Evolutionary conservation across 2,797 vertebrate species (phyloP).

Genomic region (Macroramphosus scolopax): DNA sequence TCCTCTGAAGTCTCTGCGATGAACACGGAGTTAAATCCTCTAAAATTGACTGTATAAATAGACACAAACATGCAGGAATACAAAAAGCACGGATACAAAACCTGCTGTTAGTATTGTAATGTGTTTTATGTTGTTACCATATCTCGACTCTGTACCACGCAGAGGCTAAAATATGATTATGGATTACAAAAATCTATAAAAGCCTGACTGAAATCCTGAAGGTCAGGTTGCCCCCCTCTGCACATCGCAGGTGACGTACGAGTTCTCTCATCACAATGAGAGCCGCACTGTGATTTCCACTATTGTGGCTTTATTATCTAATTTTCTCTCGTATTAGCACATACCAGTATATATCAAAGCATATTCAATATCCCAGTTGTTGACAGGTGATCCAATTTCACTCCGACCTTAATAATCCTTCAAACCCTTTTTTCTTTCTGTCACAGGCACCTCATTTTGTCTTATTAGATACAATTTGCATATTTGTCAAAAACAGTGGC

Average conservation of each 20-base stretch:
- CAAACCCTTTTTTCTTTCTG: conserved; percentile 21
- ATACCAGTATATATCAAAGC: conserved; percentile 37
- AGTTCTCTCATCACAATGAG: conserved; percentile 47
- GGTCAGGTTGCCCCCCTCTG: conserved; percentile 26
- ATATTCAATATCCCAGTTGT: conserved; percentile 24
- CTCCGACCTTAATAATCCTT: conserved; percentile 26
- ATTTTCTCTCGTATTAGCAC: conserved; percentile 36
- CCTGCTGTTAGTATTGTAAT: too few species aligned
- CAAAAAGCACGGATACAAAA: conserved; percentile 2
- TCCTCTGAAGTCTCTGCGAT: conserved; percentile 32
- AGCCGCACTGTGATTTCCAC: conserved; percentile 32
- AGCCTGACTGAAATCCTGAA: conserved; percentile 18
- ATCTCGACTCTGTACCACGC: conserved; percentile 6
- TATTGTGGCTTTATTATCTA: conserved; percentile 40
- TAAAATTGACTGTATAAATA: conserved; percentile 14
- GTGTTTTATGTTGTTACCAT: conserved; percentile 17
- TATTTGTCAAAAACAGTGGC: conserved; percentile 64
- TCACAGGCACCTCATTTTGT: conserved; percentile 44
- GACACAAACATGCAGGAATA: conserved; percentile 3
- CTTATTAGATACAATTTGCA: conserved; percentile 58
- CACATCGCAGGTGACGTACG: conserved; percentile 39
- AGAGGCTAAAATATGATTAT: conserved; percentile 31
- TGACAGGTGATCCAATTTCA: conserved; percentile 60
- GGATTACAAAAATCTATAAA: conserved; percentile 20
- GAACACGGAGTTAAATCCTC: conserved; percentile 17